Base-by-base conservation (phyloP, 2,888 invertebrate genomes). In the Lumbricus terrestris region DNA sequence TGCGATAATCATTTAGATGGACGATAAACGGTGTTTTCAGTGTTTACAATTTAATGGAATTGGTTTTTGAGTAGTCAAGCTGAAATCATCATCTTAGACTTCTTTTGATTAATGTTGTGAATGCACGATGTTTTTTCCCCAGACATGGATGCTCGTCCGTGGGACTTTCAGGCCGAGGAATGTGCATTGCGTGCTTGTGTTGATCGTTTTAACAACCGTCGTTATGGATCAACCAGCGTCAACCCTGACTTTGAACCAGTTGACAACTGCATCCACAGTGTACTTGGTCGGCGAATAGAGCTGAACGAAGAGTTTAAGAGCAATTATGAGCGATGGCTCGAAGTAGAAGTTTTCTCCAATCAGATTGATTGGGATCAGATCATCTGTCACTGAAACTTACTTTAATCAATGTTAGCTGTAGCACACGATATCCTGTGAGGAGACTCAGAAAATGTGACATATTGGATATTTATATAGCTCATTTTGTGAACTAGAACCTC, bases 101-200 rank as follows among this genome's bases (percentile, higher is more conserved):
- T 40, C 40, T 40, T 40, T 11, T 40, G n/a, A n/a, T n/a, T n/a
- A n/a, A n/a, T n/a, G n/a, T n/a, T n/a, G n/a, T 37, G 47, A 0
- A 88, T 18, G 18, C 4, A 40, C 82, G 38, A n/a, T 69, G 40
- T 90, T 23, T 83, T 89, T 33, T 91, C 91, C 93, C 54, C 92
- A 96, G 97, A 99, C 96, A 96, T 99, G 93, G 98, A 99, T 95
- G 98, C 98, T 0, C 96, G 98, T 91, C 99, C 99, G 0, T 99
- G 98, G 98, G 99, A 99, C 95, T 99, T 95, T 93, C 96, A 99
- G 95, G 98, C 97, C 54, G 99, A 99, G 95, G 99, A 99, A 95
- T 98, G 98, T 95, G 97, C 98, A 23, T 95, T 99, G 91, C 96
- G 99, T 91, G 97, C 97, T 0, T 97, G 97, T 92, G 99, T 99